Percentiles rank a stretch among this genome's conserved stretches.
Conservation (phyloP, 37 sponge, comb jelly and placozoan species). For the Hexactinellida sp. region DNA sequence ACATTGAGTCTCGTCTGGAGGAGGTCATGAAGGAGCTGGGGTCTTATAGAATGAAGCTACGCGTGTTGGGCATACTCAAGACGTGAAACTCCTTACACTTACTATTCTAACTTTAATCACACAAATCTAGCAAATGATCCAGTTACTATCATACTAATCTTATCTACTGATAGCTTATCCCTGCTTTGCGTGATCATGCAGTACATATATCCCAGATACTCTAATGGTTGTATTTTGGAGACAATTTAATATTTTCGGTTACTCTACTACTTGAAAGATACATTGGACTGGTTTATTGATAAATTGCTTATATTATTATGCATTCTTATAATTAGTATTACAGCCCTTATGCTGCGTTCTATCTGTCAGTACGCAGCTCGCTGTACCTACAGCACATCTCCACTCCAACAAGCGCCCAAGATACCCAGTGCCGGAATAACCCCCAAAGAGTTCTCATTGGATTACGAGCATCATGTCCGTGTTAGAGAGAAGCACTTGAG, state of each 20-base stretch:
- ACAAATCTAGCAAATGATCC: not conserved
- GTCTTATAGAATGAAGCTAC: not conserved
- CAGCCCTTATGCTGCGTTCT: not conserved
- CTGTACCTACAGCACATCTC: not conserved
- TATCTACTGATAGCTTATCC: not conserved
- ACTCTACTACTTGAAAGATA: too few relatives aligned
- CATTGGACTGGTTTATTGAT: too few relatives aligned
- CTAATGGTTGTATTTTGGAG: not conserved
- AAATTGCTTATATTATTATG: too few relatives aligned
- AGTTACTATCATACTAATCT: not conserved
- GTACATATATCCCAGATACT: not conserved
- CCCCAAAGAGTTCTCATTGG: not conserved
- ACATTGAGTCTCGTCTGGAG: not conserved
- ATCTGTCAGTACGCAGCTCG: not conserved
- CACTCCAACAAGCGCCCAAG: not conserved
- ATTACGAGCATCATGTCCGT: not conserved
- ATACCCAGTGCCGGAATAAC: not conserved
- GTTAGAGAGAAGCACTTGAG: conserved; percentile 36
- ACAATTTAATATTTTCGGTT: not conserved
- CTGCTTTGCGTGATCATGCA: not conserved
- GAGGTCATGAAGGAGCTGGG: not conserved
- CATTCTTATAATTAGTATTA: too few relatives aligned
- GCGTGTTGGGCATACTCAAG: conserved; percentile 6
- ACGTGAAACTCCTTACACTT: not conserved
- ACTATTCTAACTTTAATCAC: conserved; percentile 7